Percentiles rank a stretch among this genome's conserved stretches.
Evolutionary conservation across 2,888 invertebrate genomes (phyloP).

Genomic region (Polymixis flavicincta): DNA sequence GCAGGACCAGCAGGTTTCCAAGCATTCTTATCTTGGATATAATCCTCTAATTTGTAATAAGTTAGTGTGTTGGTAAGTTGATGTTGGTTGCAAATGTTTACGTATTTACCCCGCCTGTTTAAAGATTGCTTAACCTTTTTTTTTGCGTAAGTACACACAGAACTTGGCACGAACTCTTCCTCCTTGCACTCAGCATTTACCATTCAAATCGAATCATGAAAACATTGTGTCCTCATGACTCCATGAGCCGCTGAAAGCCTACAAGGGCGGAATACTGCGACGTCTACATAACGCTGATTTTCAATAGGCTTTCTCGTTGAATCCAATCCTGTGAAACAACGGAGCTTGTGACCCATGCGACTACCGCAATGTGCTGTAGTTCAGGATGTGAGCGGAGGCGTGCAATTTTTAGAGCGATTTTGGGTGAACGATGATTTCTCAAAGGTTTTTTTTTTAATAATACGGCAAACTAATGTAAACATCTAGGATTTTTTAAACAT

Average conservation of each 20-base stretch:
- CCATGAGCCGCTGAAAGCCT: not conserved
- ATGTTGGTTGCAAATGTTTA: too few species aligned
- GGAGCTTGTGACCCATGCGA: conserved; percentile 33
- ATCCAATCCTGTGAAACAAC: conserved; percentile 40
- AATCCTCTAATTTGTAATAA: too few species aligned
- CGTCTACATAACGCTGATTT: conserved; percentile 44
- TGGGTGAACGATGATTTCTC: not conserved
- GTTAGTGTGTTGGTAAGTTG: too few species aligned
- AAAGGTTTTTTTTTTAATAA: not conserved
- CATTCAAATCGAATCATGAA: conserved; percentile 9
- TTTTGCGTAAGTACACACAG: not conserved
- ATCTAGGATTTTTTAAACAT: too few species aligned
- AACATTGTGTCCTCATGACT: conserved; percentile 29
- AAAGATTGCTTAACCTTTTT: not conserved
- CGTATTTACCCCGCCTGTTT: not conserved
- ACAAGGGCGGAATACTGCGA: conserved; percentile 3
- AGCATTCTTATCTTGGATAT: too few species aligned
- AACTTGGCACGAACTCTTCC: not conserved
- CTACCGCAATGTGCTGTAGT: conserved; percentile 11
- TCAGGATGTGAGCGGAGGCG: not conserved
- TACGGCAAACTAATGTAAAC: not conserved
- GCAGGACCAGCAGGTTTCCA: too few species aligned
- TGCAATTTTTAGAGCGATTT: not conserved
- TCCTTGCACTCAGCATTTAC: not conserved
- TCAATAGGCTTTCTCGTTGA: conserved; percentile 50